Evolutionary conservation across 64 coral and sea anemone genomes (phyloP), one percentile per base, ranked within the genome.

Genomic region (Montipora capricornis): DNA sequence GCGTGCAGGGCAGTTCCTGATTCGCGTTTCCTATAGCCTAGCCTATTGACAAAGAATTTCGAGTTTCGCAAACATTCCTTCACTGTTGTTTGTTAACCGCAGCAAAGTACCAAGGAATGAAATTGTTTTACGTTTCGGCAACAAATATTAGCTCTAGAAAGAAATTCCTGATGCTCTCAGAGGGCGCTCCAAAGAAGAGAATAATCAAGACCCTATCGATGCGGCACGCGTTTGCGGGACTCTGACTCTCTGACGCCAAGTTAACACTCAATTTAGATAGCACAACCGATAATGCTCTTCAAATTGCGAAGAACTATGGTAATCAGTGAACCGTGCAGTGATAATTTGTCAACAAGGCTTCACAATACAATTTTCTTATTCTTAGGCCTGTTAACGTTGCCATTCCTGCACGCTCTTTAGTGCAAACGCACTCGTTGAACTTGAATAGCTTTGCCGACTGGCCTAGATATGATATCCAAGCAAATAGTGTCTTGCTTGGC

Each of bases 131-230:
- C 1, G 13, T 86, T 73, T 73, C 61, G 71, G 66, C 68, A 14
- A 86, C 82, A 86, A 86, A 86, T 86, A 86, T 86, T 86, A 71
- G 64, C 82, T 86, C 73, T 86, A 50, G 16, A 86, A 86, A 86
- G 82, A 86, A 57, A 86, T 86, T 86, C 82, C 82, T 86, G 44
- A 48, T 46, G 62, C 82, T 86, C 82, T 64, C 67, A 71, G 82
- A 22, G 44, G 13, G 66, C 82, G 8, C 76, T 49, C 8, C 62
- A 73, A 49, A 66, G 46, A 50, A 50, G 46, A 29, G 46, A 19
- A 60, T 49, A 50, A 71, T 71, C 14, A 71, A 73, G 64, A 8
- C 66, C 45, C 62, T 71, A 49, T 20, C 44, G 8, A 86, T 48
- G 80, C 66, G 82, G 82, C 82, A 85, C 82, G 82, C 82, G 82